Conservation (phyloP, 2,113 vertebrate species). For the Rutilus rutilus region DNA sequence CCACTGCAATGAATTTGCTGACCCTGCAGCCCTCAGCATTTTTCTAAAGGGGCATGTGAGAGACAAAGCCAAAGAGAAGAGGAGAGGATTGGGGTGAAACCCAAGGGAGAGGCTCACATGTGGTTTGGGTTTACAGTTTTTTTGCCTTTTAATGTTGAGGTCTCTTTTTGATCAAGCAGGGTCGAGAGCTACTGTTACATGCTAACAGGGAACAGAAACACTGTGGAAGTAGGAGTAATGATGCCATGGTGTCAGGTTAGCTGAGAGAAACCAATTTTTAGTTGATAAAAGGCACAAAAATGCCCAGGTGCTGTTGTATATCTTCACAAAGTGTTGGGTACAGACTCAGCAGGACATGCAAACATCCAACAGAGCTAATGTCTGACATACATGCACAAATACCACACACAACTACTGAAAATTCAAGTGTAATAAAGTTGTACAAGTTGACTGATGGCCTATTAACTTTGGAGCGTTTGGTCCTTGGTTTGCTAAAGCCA, state of each 20-base stretch:
- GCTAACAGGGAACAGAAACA: slow-evolving; percentile 31
- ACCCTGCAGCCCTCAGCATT: slow-evolving; percentile 68
- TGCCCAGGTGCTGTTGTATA: slow-evolving; percentile 1
- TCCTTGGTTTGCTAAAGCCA: slow-evolving; percentile 58
- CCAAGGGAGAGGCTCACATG: slow-evolving; percentile 63
- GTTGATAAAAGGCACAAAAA: slow-evolving; percentile 21
- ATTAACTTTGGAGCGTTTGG: slow-evolving; percentile 31
- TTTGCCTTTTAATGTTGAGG: slow-evolving; percentile 47
- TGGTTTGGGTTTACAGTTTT: slow-evolving; percentile 70
- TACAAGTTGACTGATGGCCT: slow-evolving; percentile 32
- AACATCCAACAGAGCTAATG: neutral
- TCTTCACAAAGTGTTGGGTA: neutral
- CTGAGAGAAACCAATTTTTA: slow-evolving; percentile 15
- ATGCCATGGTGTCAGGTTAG: slow-evolving; percentile 37
- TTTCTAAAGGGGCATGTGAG: slow-evolving; percentile 66
- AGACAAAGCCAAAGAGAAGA: slow-evolving; percentile 36
- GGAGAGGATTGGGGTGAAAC: slow-evolving; percentile 14
- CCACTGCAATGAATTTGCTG: slow-evolving; percentile 72
- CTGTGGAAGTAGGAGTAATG: slow-evolving; percentile 16
- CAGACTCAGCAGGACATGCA: neutral
- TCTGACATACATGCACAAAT: neutral
- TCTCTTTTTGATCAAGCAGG: slow-evolving; percentile 51
- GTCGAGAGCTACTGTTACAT: slow-evolving; percentile 44
- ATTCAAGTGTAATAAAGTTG: slow-evolving; percentile 28
- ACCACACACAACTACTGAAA: slow-evolving; percentile 16